Percentiles rank a stretch among this genome's conserved stretches.
phyloP scores from a whole-genome alignment of 2,888 invertebrate species.

The Eupithecia inturbata region DNA sequence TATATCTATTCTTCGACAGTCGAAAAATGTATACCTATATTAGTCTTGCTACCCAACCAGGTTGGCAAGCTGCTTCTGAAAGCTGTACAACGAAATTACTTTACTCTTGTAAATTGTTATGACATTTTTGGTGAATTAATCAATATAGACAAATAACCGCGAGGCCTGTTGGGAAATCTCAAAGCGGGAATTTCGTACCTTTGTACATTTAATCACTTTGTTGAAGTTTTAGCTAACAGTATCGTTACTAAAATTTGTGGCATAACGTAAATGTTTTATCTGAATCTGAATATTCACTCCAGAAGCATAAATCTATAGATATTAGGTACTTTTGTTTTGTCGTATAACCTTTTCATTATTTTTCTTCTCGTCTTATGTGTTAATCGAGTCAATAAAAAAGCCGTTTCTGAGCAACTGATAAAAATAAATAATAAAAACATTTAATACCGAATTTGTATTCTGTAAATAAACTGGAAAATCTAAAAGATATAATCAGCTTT shows the following conservation, averaged over 20 bases:
- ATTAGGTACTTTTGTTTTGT: neutral
- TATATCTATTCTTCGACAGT: neutral
- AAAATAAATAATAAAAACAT: too few relatives aligned
- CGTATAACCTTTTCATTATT: neutral
- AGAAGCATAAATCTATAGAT: neutral
- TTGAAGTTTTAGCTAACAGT: neutral
- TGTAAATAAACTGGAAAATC: too few relatives aligned
- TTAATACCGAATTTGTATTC: too few relatives aligned
- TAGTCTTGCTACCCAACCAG: neutral
- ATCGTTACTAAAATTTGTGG: neutral
- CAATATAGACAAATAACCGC: slow-evolving; percentile 31
- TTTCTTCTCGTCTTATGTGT: too few relatives aligned
- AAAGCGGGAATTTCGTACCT: slow-evolving; percentile 12
- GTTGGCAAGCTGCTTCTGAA: slow-evolving; percentile 22
- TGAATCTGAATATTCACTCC: neutral
- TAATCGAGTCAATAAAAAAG: too few relatives aligned
- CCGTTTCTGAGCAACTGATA: too few relatives aligned
- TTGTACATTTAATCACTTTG: slow-evolving; percentile 12
- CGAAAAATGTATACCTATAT: neutral
- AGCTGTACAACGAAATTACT: slow-evolving; percentile 20
- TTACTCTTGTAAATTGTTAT: slow-evolving; percentile 30
- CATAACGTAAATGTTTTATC: neutral
- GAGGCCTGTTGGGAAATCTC: slow-evolving; percentile 29
- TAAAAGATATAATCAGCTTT: too few relatives aligned
- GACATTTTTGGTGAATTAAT: slow-evolving; percentile 33